Conservation (phyloP, 2,113 vertebrate genomes). For the Castor canadensis region DNA sequence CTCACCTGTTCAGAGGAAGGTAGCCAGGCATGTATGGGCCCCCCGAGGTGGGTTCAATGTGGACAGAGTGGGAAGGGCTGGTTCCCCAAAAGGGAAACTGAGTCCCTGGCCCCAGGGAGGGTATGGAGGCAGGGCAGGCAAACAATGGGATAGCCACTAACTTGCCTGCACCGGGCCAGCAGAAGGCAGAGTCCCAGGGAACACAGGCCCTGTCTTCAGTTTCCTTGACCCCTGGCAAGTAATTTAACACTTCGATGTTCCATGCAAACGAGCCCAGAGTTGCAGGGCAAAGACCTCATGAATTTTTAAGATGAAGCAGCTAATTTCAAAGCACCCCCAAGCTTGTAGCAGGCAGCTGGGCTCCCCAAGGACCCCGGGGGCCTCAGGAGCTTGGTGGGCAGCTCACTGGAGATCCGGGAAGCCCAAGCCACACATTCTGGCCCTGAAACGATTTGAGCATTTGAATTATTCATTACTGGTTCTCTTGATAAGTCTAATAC, state of each 20-base stretch:
- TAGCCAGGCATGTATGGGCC: neutral
- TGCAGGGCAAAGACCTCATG: conserved; percentile 35
- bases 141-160: neutral
- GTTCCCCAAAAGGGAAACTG: neutral
- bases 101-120: neutral
- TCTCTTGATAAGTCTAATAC: neutral
- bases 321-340: neutral
- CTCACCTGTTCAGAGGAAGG: neutral
- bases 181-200: neutral
- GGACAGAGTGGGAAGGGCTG: no score
- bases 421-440: neutral
- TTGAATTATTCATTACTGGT: conserved; percentile 35
- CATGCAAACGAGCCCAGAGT: neutral
- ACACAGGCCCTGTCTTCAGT: neutral
- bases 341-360: neutral
- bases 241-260: neutral
- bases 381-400: neutral
- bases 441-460: neutral
- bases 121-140: neutral
- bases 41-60: neutral
- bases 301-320: conserved; percentile 56
- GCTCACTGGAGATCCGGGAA: neutral
- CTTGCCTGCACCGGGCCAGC: rapidly evolving
- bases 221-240: neutral
- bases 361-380: neutral